phyloP scores from a whole-genome alignment of 2,797 vertebrate genomes.

The Takifugu rubripes region DNA sequence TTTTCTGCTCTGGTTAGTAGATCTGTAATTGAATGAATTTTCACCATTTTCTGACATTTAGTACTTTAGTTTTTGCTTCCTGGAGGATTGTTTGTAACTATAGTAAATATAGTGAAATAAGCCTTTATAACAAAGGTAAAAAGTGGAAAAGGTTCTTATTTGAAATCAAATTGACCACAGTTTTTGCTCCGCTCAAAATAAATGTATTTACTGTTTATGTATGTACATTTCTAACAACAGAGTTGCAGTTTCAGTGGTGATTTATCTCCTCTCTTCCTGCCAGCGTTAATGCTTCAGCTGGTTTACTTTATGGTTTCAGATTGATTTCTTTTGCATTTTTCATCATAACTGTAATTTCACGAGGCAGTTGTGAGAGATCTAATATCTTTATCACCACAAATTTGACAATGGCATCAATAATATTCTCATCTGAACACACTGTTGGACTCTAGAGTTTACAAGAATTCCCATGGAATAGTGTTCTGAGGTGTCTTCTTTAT shows the following conservation, averaged over 20 bases:
- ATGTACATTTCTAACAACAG: no score
- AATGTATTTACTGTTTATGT: conserved; percentile 1
- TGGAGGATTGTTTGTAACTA: no score
- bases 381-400: neutral
- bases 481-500: conserved; percentile 41
- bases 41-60: no score
- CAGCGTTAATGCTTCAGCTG: no score
- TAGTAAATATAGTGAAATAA: no score
- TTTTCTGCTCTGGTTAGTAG: no score
- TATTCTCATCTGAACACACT: conserved; percentile 5
- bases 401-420: neutral
- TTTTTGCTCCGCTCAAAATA: conserved; percentile 11
- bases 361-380: neutral
- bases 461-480: conserved; percentile 4
- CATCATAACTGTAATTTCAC: conserved; percentile 2
- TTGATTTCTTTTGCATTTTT: neutral
- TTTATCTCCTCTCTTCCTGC: no score
- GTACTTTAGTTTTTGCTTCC: no score
- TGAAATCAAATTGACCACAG: conserved; percentile 16
- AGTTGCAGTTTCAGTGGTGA: no score
- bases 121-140: no score
- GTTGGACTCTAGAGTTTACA: neutral
- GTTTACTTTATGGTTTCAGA: neutral
- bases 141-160: conserved; percentile 9
- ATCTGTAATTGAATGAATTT: no score